Evolutionary conservation across 2,113 vertebrate genomes (phyloP).

Genomic region (Corydoras maculifer): DNA sequence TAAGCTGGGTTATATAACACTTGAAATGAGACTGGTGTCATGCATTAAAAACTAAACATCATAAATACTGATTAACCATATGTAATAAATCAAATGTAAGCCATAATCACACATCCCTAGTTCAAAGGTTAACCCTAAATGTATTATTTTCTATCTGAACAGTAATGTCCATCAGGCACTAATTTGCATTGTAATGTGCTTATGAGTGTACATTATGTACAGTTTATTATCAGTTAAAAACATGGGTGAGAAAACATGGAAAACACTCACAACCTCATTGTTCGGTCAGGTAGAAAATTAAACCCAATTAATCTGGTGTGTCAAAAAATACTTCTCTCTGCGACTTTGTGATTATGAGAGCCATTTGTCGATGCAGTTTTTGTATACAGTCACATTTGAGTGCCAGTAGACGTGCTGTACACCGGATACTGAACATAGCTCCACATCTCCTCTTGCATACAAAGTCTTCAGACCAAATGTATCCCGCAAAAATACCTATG

Average conservation of each 20-base stretch:
- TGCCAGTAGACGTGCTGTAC: conserved; percentile 77
- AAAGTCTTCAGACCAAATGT: conserved; percentile 79
- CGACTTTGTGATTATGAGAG: conserved; percentile 55
- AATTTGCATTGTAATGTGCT: conserved; percentile 25
- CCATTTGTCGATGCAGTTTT: conserved; percentile 78
- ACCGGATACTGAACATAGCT: conserved; percentile 64
- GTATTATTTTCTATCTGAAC: neutral
- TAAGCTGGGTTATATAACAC: no score
- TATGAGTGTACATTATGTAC: neutral
- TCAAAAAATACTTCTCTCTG: conserved; percentile 18
- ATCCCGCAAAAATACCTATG: conserved; percentile 68
- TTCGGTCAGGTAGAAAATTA: conserved; percentile 6
- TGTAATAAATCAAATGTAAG: no score
- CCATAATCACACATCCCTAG: no score
- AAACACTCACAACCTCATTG: no score
- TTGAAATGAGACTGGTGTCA: no score
- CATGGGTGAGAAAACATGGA: neutral
- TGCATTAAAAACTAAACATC: no score
- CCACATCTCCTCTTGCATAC: conserved; percentile 70
- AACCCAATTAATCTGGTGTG: conserved; percentile 1
- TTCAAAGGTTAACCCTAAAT: no score
- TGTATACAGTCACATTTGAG: conserved; percentile 78
- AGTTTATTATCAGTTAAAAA: neutral
- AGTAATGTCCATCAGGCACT: conserved; percentile 29
- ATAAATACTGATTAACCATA: no score